Base-by-base conservation (phyloP, 2,113 vertebrate genomes). In the Cnemophilus loriae region DNA sequence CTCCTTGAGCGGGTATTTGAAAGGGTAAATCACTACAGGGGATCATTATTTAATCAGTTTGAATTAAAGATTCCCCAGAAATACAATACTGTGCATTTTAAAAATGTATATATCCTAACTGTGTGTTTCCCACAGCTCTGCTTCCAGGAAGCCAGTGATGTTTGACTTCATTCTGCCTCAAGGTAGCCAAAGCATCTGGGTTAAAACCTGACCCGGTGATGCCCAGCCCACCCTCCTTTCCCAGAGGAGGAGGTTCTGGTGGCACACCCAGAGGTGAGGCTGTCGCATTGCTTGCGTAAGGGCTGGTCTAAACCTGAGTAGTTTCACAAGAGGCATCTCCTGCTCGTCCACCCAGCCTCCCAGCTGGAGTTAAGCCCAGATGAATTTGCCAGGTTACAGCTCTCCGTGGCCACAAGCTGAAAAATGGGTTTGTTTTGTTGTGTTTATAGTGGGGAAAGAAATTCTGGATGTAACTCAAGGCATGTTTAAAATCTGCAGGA, bases 51-150 rank as follows among this genome's bases (percentile, higher is more conserved):
- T 68, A 60, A 85, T 90, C 74, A 60, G 32, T n/a, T 49, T 52
- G 78, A 71, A 82, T 79, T 91, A 83, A 85, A 83, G 70, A 89
- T 82, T 84, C 46, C 80, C 55, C 68, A 74, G 80, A 86, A 91
- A 93, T 33, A 46, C 56, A 87, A 56, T 22, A 32, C 3, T n/a
- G 49, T 24, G 7, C 8, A 22, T 86, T 86, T 33, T 8, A 28
- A n/a, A 55, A 18, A 30, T 23, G n/a, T 18, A 2, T 13, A 7
- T 32, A 30, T 57, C 37, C 55, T 27, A 32, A 59, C 47, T n/a
- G 18, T 47, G 17, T 71, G 63, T 41, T 87, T 91, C 53, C n/a
- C 44, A 67, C 59, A 65, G 73, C 78, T 68, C 61, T 71, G 22
- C 79, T 75, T 59, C 33, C 59, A 39, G 85, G n/a, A 42, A 57